phyloP scores from a whole-genome alignment of 1,140 invertebrate genomes.

The roundworm (Caenorhabditis elegans) region WBcel235 BX284602.5:9642501-9643000 shows the following conservation, averaged over 20 bases:
- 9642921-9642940: not conserved
- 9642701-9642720: constrained; percentile 99
- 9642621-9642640: constrained; percentile 98
- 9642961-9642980: not conserved
- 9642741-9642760: constrained; percentile 66
- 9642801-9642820: constrained; percentile 61
- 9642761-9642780: constrained; percentile 63
- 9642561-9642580: not conserved
- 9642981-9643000: not conserved
- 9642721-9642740: constrained; percentile 81
- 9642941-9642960: not conserved
- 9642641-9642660: constrained; percentile 97
- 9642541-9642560: too few relatives aligned
- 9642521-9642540: too few relatives aligned
- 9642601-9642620: constrained; percentile 75
- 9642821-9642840: constrained; percentile 49
- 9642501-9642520: too few relatives aligned
- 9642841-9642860: constrained; percentile 24
- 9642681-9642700: constrained; percentile 98
- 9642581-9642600: too few relatives aligned
- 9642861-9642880: constrained; percentile 27
- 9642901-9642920: not conserved
- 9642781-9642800: constrained; percentile 61
- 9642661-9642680: constrained; percentile 94
- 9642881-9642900: constrained; percentile 39